Conservation (phyloP, 2,113 vertebrate genomes). For the Propithecus coquereli region DNA sequence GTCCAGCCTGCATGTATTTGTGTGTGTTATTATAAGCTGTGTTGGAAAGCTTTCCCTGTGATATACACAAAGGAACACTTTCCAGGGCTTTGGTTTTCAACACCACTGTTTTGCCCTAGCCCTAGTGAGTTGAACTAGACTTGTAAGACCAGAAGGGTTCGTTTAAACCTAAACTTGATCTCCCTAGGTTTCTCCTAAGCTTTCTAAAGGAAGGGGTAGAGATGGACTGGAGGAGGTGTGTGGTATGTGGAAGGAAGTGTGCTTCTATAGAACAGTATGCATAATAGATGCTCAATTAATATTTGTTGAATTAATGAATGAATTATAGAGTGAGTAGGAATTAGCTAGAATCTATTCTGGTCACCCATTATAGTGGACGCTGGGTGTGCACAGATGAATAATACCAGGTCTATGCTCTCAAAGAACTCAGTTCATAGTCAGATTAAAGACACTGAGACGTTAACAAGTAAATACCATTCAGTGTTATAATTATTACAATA, state of each 20-base stretch:
- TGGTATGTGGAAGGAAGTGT: not conserved
- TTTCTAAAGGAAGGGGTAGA: not conserved
- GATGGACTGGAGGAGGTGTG: not conserved
- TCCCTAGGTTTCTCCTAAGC: not conserved
- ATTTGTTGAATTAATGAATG: not conserved
- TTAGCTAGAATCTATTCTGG: not conserved
- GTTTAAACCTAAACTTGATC: not conserved
- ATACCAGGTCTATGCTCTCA: not conserved
- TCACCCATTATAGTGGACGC: not conserved
- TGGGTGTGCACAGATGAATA: not conserved
- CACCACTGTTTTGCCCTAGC: not conserved
- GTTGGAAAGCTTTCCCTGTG: not conserved
- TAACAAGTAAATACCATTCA: not conserved
- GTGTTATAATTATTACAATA: not conserved
- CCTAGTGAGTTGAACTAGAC: not conserved
- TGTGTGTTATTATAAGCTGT: not conserved
- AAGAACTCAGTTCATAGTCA: not conserved
- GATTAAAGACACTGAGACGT: not conserved
- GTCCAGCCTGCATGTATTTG: not conserved
- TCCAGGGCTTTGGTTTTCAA: not conserved
- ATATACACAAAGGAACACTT: not conserved
- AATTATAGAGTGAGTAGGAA: not conserved
- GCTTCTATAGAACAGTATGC: not conserved
- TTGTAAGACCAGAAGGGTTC: not conserved
- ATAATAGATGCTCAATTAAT: not conserved